Conservation (phyloP, 2,113 vertebrate genomes). For the Hylia prasina region DNA sequence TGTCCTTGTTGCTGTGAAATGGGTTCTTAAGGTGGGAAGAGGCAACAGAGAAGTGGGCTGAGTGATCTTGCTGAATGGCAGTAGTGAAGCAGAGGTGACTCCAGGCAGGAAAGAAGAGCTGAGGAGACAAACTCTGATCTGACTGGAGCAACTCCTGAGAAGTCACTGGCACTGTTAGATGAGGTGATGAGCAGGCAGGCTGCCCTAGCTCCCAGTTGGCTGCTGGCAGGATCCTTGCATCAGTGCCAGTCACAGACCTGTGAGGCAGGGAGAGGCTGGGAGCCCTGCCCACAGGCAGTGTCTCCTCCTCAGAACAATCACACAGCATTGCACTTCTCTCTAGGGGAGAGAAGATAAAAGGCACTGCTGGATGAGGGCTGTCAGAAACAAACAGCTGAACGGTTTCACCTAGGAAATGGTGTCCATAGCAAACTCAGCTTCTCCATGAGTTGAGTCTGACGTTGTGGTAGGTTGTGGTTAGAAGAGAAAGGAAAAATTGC, state of each 20-base stretch:
- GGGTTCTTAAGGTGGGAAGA: background rate
- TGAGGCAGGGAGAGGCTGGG: background rate
- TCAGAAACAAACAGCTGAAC: background rate
- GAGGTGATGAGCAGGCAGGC: background rate
- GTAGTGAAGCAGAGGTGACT: background rate
- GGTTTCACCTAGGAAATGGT: background rate
- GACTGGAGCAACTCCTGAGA: background rate
- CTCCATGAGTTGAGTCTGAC: background rate
- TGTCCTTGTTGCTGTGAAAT: background rate
- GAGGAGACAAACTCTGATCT: background rate
- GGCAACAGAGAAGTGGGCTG: background rate
- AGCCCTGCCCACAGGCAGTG: background rate
- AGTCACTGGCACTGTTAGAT: background rate
- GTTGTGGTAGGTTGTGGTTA: background rate
- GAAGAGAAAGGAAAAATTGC: background rate
- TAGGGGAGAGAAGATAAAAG: background rate
- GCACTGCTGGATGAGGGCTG: background rate
- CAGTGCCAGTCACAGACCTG: background rate
- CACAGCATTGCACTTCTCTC: background rate
- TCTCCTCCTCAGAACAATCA: background rate
- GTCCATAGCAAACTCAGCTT: background rate
- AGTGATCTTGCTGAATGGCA: background rate
- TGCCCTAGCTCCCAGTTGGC: background rate
- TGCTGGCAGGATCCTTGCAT: background rate
- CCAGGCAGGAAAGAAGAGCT: background rate